Percentiles rank a stretch among this genome's conserved stretches.
Conservation (phyloP, 2,113 vertebrate species). For the Oenanthe oenanthe region DNA sequence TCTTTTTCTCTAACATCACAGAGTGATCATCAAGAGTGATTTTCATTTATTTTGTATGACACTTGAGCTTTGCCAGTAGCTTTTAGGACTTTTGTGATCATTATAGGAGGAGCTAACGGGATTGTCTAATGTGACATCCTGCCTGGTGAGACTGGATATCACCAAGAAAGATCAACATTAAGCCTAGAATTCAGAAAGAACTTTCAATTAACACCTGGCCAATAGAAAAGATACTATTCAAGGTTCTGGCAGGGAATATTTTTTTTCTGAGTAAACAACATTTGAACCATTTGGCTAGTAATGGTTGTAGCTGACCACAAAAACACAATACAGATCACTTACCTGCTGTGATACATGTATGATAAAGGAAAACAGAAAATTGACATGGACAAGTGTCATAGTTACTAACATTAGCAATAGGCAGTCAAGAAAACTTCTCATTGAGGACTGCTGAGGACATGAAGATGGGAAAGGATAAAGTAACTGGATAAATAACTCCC, state of each 20-base stretch:
- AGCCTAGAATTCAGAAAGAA: not conserved
- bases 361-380: not conserved
- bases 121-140: not conserved
- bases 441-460: not conserved
- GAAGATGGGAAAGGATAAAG: not conserved
- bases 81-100: not conserved
- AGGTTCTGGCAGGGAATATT: not conserved
- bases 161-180: not conserved
- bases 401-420: not conserved
- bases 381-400: not conserved
- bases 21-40: not conserved
- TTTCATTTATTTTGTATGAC: not conserved
- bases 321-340: not conserved
- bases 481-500: not conserved
- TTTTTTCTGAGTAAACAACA: not conserved
- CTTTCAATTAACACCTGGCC: not conserved
- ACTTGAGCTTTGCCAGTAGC: not conserved
- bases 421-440: not conserved
- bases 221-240: not conserved
- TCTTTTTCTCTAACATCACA: not conserved
- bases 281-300: not conserved
- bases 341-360: not conserved
- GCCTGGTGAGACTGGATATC: not conserved
- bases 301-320: not conserved
- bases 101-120: not conserved